Conservation (phyloP, 2,797 vertebrate species). For the Onychomys arenicola region DNA sequence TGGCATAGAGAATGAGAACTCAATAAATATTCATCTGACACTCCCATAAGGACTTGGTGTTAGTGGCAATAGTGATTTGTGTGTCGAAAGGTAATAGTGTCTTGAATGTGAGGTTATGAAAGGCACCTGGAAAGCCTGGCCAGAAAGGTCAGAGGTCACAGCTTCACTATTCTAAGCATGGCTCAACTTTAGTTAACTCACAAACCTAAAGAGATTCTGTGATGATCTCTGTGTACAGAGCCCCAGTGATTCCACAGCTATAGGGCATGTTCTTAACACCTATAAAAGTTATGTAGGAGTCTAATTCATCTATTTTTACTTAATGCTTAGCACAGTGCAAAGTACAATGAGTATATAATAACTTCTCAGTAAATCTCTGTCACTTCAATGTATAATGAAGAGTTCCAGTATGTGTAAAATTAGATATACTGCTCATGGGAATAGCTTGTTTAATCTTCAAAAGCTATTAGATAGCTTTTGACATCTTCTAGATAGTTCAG, state of each 20-base stretch:
- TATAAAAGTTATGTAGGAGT: background rate
- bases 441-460: slow-evolving; percentile 20
- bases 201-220: background rate
- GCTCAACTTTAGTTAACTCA: background rate
- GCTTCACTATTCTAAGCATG: background rate
- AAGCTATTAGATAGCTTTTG: background rate
- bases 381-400: slow-evolving; percentile 11
- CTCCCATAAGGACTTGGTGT: background rate
- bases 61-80: slow-evolving; percentile 29
- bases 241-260: background rate
- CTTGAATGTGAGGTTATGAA: background rate
- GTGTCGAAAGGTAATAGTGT: background rate
- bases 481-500: background rate
- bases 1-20: background rate
- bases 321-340: background rate
- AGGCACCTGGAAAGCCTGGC: background rate
- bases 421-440: background rate
- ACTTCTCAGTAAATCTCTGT: slow-evolving; percentile 40
- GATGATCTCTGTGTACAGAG: background rate
- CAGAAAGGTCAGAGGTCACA: background rate
- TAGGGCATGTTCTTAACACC: background rate
- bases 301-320: slow-evolving; percentile 5
- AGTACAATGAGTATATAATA: slow-evolving; percentile 1
- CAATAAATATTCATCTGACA: background rate
- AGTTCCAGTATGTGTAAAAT: background rate